phyloP scores from a whole-genome alignment of 2,113 vertebrate species.

The Callionymus lyra region DNA sequence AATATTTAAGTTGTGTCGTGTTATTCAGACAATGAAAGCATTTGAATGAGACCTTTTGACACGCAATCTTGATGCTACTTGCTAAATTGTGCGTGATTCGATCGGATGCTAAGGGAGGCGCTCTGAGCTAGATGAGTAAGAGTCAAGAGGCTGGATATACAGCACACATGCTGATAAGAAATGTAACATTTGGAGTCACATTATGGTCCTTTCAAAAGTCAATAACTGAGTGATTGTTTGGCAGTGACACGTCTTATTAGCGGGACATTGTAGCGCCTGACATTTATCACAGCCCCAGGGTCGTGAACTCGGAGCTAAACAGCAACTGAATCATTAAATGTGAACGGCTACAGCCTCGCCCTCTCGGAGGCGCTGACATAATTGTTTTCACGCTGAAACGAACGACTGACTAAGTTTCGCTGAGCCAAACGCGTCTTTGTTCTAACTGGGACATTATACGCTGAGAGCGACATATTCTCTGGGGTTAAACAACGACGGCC shows the following conservation, averaged over 20 bases:
- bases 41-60: too few relatives aligned
- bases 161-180: constrained; percentile 28
- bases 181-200: constrained; percentile 41
- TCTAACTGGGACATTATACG: constrained; percentile 48
- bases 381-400: constrained; percentile 60
- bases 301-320: constrained; percentile 50
- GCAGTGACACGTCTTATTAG: constrained; percentile 55
- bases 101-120: constrained; percentile 9
- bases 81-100: too few relatives aligned
- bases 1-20: too few relatives aligned
- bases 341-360: constrained; percentile 31
- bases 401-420: constrained; percentile 46
- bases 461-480: constrained; percentile 30
- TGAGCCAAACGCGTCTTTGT: constrained; percentile 49
- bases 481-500: constrained; percentile 28
- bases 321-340: constrained; percentile 53
- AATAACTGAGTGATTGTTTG: constrained; percentile 54
- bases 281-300: constrained; percentile 63
- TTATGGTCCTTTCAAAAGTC: constrained; percentile 43
- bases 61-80: too few relatives aligned
- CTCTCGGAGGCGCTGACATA: constrained; percentile 44
- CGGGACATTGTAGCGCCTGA: constrained; percentile 50
- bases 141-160: constrained; percentile 10
- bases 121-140: constrained; percentile 18
- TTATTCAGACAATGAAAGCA: too few relatives aligned